Evolutionary conservation across 1,140 invertebrate genomes (phyloP).

Genomic region (Heliconius eleuchia): DNA sequence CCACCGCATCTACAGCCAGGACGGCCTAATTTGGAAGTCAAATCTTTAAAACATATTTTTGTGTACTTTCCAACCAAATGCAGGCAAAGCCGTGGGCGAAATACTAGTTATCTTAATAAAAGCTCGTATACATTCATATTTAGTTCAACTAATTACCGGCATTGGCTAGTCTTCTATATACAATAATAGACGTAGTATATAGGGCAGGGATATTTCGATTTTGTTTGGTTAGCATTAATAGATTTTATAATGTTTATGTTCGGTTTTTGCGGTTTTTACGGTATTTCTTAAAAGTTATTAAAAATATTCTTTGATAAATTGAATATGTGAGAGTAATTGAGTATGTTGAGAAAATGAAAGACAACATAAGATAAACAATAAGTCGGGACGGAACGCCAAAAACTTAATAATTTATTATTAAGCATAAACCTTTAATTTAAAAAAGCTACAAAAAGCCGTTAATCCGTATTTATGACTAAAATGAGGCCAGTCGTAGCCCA

Average conservation of each 20-base stretch:
- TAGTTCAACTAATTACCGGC: slow-evolving; percentile 17
- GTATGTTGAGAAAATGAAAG: too few species aligned
- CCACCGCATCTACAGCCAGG: too few species aligned
- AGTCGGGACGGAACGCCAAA: too few species aligned
- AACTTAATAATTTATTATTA: neutral
- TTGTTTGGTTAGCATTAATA: neutral
- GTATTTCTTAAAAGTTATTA: neutral
- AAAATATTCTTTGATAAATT: neutral
- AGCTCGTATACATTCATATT: neutral
- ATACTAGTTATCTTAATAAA: neutral
- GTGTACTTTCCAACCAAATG: neutral
- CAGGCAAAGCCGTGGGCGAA: neutral
- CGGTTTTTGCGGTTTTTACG: neutral
- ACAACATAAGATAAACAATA: too few species aligned
- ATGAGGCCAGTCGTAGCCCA: too few species aligned
- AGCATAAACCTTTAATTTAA: too few species aligned
- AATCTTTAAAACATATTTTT: neutral
- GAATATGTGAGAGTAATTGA: neutral
- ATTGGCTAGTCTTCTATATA: slow-evolving; percentile 3
- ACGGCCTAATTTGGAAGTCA: neutral
- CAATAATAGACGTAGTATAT: slow-evolving; percentile 20
- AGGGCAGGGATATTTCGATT: neutral
- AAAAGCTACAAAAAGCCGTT: neutral
- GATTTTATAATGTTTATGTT: slow-evolving; percentile 17
- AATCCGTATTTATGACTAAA: neutral